phyloP scores from a whole-genome alignment of 2,888 invertebrate genomes.

The Noctua pronuba region DNA sequence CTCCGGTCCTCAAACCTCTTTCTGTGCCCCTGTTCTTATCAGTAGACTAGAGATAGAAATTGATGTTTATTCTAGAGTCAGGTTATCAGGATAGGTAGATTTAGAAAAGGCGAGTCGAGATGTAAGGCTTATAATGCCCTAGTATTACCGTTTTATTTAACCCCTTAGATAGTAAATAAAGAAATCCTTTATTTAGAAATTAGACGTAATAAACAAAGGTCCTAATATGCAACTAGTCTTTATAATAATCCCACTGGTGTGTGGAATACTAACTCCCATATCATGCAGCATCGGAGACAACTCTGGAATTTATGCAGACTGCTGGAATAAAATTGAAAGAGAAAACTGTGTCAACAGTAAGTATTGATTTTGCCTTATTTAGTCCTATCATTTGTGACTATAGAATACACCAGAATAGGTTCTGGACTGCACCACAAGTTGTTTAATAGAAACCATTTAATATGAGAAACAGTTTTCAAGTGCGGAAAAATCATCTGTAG shows the following conservation, averaged over 20 bases:
- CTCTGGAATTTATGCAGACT: constrained; percentile 89
- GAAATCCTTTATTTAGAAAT: neutral
- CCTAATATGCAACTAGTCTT: constrained; percentile 41
- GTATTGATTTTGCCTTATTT: constrained; percentile 16
- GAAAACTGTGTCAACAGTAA: constrained; percentile 89
- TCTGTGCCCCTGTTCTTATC: neutral
- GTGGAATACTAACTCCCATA: constrained; percentile 61
- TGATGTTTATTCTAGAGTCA: neutral
- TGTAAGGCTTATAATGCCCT: constrained; percentile 8
- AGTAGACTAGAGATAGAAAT: neutral
- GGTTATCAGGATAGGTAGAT: neutral
- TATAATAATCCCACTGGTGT: constrained; percentile 41
- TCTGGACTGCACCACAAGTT: neutral
- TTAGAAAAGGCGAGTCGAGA: neutral
- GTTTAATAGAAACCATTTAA: neutral
- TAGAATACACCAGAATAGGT: neutral
- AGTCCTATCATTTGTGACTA: neutral
- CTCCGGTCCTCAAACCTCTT: neutral
- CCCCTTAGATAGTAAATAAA: neutral
- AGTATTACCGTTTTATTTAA: constrained; percentile 17
- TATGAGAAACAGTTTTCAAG: neutral
- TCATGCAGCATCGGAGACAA: constrained; percentile 88
- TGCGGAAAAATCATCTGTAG: neutral
- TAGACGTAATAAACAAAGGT: constrained; percentile 4
- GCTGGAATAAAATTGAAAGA: constrained; percentile 85